These are phyloP conservation scores for Unio pictorum DNA, from an alignment of 2,888 invertebrate genomes.

Conservation along the genomic window DNA sequence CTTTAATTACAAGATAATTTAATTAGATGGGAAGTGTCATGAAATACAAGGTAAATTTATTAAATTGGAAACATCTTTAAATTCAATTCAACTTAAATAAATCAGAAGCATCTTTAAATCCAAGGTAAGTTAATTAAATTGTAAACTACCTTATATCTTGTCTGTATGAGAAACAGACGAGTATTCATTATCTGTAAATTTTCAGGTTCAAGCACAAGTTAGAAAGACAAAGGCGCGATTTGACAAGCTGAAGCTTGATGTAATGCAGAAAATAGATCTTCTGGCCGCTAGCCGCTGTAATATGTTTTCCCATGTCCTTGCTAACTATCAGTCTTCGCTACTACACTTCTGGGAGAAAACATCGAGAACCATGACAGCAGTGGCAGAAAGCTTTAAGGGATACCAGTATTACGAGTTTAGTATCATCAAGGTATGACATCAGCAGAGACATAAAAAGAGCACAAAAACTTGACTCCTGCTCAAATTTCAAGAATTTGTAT, in stretches of 20 bases:
- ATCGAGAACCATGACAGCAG: slow-evolving; percentile 79
- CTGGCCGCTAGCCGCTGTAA: slow-evolving; percentile 97
- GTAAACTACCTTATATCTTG: background rate
- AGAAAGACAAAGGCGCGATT: slow-evolving; percentile 85
- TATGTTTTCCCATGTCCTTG: slow-evolving; percentile 97
- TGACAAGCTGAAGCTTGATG: slow-evolving; percentile 94
- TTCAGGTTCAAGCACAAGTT: slow-evolving; percentile 70
- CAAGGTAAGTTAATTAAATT: background rate
- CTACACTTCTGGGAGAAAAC: slow-evolving; percentile 90
- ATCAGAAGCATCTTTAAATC: background rate
- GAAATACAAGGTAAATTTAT: background rate
- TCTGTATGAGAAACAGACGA: background rate
- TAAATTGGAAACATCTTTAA: too few relatives aligned
- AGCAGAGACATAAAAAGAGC: too few relatives aligned
- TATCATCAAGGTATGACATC: slow-evolving; percentile 76
- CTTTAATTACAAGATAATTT: background rate
- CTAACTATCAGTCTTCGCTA: slow-evolving; percentile 90
- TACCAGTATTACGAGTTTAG: slow-evolving; percentile 92
- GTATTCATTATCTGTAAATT: background rate
- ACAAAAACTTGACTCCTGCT: too few relatives aligned
- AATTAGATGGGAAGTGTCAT: background rate
- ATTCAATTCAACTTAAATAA: too few relatives aligned
- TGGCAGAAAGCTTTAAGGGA: slow-evolving; percentile 80
- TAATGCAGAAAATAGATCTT: slow-evolving; percentile 98
- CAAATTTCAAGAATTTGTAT: too few relatives aligned